A percentile compares a stretch with the other conserved stretches of the same genome.
Evolutionary conservation across 1,140 invertebrate genomes (phyloP).

Genomic region (Armadillidium nasatum): DNA sequence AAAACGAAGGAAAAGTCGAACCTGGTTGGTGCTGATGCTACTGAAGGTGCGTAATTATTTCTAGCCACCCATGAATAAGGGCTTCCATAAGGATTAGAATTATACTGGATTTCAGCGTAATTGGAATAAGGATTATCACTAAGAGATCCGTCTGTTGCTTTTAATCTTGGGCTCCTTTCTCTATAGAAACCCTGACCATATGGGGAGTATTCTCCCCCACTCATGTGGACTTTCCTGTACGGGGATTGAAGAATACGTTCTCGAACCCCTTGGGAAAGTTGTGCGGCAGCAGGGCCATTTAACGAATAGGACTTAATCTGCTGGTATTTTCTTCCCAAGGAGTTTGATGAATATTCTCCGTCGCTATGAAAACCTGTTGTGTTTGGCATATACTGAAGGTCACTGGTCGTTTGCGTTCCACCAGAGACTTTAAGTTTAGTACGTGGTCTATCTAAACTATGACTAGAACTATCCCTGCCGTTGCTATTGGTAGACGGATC

Average conservation of each 20-base stretch:
- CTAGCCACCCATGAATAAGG: slow-evolving; percentile 57
- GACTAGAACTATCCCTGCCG: slow-evolving; percentile 41
- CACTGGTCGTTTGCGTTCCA: slow-evolving; percentile 79
- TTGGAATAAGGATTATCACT: slow-evolving; percentile 64
- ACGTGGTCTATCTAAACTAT: slow-evolving; percentile 46
- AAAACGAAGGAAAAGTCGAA: neutral
- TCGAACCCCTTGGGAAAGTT: slow-evolving; percentile 74
- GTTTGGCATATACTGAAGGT: slow-evolving; percentile 53
- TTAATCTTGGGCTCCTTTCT: slow-evolving; percentile 41
- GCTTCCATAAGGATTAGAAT: slow-evolving; percentile 48
- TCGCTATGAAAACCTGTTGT: slow-evolving; percentile 40
- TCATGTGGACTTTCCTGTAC: slow-evolving; percentile 50
- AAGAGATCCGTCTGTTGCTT: slow-evolving; percentile 60
- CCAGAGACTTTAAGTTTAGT: slow-evolving; percentile 71
- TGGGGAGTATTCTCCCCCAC: slow-evolving; percentile 34
- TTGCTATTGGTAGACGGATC: slow-evolving; percentile 10
- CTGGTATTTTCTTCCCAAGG: slow-evolving; percentile 44
- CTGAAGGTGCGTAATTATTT: slow-evolving; percentile 54
- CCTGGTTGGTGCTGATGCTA: slow-evolving; percentile 49
- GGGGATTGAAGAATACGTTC: slow-evolving; percentile 64
- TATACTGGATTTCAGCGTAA: slow-evolving; percentile 53
- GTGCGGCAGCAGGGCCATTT: slow-evolving; percentile 71
- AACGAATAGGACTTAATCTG: slow-evolving; percentile 63
- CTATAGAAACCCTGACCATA: slow-evolving; percentile 32
- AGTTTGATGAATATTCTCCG: slow-evolving; percentile 43